Base-by-base conservation (phyloP, 1,140 invertebrate genomes). In the Helicorthomorpha holstii region DNA sequence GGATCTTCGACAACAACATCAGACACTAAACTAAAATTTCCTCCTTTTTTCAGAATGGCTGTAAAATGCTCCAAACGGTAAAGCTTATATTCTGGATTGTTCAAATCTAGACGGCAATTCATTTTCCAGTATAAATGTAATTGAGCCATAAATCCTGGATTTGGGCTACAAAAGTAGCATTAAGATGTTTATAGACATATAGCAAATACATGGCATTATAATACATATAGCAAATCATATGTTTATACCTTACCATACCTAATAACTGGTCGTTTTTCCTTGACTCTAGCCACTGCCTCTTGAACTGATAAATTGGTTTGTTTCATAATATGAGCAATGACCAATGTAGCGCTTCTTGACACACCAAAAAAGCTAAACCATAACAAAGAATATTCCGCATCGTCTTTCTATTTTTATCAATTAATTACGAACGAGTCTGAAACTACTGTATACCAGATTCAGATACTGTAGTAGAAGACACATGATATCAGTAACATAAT, bases 251-350 rank as follows among this genome's bases (percentile, higher is more conserved):
- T n/a, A n/a, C n/a, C 46, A 58, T 58, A 70, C 65, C 68, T 19
- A 27, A 59, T 56, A 7, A 46, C 19, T 22, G 27, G 27, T 26
- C 49, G 4, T 43, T 50, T 43, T 26, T 43, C 49, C 22, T 50
- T 44, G 7, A 50, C 27, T 3, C 42, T 61, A 16, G 80, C 72
- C 57, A 81, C 80, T 0, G 85, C 84, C 48, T 82, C 75, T 52
- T 74, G 64, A 55, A 82, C 83, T 41, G 74, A 75, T 50, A 86
- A 69, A 2, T 75, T 63, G 61, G 83, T 75, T 57, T 85, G 85
- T 60, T 85, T 80, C 85, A 92, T 90, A 4, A 86, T 65, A 61
- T 82, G 89, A 7, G 82, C 85, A 55, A 88, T 82, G 0, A 90
- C 79, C 2, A 88, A 70, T 0, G 84, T 80, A 1, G 83, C 81